A percentile compares a stretch with the other conserved stretches of the same genome.
phyloP scores from a whole-genome alignment of 2,888 invertebrate species.

The Actias luna region DNA sequence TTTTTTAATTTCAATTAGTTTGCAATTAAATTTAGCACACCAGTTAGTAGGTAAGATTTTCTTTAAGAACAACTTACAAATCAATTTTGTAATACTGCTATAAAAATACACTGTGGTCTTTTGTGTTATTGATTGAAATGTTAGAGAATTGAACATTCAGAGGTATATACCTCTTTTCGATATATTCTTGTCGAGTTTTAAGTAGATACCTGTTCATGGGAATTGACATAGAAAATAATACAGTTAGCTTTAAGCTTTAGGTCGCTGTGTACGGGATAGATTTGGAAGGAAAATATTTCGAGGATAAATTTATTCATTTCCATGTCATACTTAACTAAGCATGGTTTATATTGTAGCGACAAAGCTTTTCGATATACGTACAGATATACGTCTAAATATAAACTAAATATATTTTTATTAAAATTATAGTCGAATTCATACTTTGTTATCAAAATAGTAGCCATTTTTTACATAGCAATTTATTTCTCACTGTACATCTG shows the following conservation, averaged over 20 bases:
- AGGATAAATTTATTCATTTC: not conserved
- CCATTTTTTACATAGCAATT: too few relatives aligned
- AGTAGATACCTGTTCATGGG: constrained; percentile 1
- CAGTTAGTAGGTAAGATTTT: too few relatives aligned
- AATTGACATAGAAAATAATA: constrained; percentile 1
- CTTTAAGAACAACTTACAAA: not conserved
- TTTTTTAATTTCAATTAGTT: too few relatives aligned
- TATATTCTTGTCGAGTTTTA: constrained; percentile 3
- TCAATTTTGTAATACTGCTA: not conserved
- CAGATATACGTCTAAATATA: too few relatives aligned
- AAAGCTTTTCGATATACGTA: too few relatives aligned
- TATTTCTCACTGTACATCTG: too few relatives aligned
- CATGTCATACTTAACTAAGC: not conserved
- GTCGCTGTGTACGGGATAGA: not conserved
- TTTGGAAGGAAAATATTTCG: not conserved
- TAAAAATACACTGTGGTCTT: not conserved
- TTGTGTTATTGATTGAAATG: constrained; percentile 5
- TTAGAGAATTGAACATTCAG: not conserved
- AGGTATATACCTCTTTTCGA: not conserved
- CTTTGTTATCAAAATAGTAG: too few relatives aligned
- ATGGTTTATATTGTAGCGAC: too few relatives aligned
- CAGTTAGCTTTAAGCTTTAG: not conserved
- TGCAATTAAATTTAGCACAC: too few relatives aligned
- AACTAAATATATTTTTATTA: not conserved
- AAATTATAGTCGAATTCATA: too few relatives aligned